Percentiles rank a stretch among this genome's conserved stretches.
Evolutionary conservation across 2,888 invertebrate species (phyloP).

Genomic region (Ennomos quercinarius): DNA sequence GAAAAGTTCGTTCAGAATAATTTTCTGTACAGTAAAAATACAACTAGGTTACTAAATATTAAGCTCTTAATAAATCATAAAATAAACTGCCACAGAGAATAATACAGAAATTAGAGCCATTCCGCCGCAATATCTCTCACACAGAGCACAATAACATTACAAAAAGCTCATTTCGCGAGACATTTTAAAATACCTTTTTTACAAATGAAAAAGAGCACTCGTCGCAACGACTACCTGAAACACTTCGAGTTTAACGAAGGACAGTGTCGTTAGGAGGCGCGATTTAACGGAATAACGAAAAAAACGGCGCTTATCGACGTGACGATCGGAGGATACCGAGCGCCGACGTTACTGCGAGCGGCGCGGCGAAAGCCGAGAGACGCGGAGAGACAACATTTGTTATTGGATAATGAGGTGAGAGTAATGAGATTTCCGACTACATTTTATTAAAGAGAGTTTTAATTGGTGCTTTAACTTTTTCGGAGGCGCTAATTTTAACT

Average conservation of each 20-base stretch:
- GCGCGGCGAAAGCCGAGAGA: constrained; percentile 9
- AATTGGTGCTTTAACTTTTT: constrained; percentile 12
- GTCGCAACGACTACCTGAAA: constrained; percentile 77
- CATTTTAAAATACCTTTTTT: constrained; percentile 59
- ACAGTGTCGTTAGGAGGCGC: constrained; percentile 72
- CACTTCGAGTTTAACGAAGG: constrained; percentile 72
- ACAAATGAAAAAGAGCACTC: constrained; percentile 77
- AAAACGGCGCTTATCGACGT: constrained; percentile 74
- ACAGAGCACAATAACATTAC: constrained; percentile 63
- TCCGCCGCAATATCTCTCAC: constrained; percentile 43
- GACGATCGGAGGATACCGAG: constrained; percentile 65
- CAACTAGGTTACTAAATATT: too few species aligned
- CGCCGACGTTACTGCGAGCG: constrained; percentile 9
- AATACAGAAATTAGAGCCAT: constrained; percentile 42
- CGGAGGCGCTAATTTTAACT: constrained; percentile 3
- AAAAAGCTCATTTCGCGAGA: constrained; percentile 57
- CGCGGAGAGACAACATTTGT: constrained; percentile 32
- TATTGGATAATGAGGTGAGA: constrained; percentile 42
- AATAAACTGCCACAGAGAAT: constrained; percentile 25
- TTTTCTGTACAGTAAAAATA: too few species aligned
- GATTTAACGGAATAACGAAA: constrained; percentile 69
- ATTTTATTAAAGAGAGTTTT: constrained; percentile 29
- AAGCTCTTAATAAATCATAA: constrained; percentile 16
- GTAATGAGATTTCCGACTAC: constrained; percentile 40
- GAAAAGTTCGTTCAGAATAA: too few species aligned